Evolutionary conservation across 2,797 vertebrate genomes (phyloP), one percentile per base, ranked within the genome.

Genomic region (Mormyrus hasselquistii): DNA sequence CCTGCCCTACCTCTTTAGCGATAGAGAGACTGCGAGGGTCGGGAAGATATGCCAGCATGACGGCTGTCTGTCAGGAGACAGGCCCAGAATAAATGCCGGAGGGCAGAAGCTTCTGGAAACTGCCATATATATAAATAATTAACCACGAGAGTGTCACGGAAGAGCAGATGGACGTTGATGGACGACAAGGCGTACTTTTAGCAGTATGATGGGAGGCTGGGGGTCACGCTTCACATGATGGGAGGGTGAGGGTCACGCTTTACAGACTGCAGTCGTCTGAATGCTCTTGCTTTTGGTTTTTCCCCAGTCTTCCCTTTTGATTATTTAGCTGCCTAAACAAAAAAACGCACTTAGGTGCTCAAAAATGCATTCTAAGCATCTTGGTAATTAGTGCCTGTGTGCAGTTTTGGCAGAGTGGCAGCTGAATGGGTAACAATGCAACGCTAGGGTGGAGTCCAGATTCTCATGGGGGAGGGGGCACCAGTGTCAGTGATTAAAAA

Each of bases 1-100:
- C 89, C 88, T 62, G 88, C 89, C 73, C 57, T 89, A 88, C 49
- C 83, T 86, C 47, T 47, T 10, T 19, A 52, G 83, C 22, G n/a
- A 53, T 29, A 29, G 55, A 29, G 87, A 83, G 41, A 52, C 49
- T 41, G 57, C 88, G 88, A 83, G 88, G 90, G 89, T 41, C 87
- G 83, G 89, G 69, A 87, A 91, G 90, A 90, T 52, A 53, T 14
- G 50, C 34, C 10, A 2, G 19, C 1, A 4, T 52, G 83, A 86
- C 9, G n/a, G 83, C 83, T 29, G 47, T 44, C 73, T 41, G 73
- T 79, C 73, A 79, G 73, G 14, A 79, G 73, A 19, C 38, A 19
- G 73, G 41, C 73, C 38, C 34, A 79, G 38, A 53, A 86, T 53
- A 29, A 50, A 86, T 19, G 10, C 83, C 34, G 47, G 25, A 25